phyloP scores from a whole-genome alignment of 2,888 invertebrate genomes.

The Biston stratarius region DNA sequence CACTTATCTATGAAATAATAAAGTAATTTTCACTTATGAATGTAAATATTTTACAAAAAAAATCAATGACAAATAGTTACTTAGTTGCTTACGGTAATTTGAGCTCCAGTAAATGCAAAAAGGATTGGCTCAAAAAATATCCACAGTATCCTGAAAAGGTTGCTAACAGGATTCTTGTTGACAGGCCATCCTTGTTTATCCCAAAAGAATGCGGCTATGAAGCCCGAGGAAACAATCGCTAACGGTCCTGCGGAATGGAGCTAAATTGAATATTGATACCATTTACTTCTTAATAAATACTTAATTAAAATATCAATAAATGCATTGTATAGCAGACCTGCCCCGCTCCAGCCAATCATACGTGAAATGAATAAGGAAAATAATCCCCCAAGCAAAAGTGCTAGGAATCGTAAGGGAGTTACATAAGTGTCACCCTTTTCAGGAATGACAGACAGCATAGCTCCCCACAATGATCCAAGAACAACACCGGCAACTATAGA shows the following conservation, averaged over 20 bases:
- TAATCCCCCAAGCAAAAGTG: slow-evolving; percentile 90
- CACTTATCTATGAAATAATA: slow-evolving; percentile 69
- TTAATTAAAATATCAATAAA: slow-evolving; percentile 1
- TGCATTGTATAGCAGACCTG: slow-evolving; percentile 64
- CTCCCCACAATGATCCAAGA: slow-evolving; percentile 91
- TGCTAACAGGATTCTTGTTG: slow-evolving; percentile 91
- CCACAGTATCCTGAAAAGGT: slow-evolving; percentile 93
- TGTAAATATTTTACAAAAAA: background rate
- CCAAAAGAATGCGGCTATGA: slow-evolving; percentile 90
- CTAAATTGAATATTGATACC: slow-evolving; percentile 27
- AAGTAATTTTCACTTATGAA: background rate
- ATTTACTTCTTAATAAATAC: slow-evolving; percentile 12
- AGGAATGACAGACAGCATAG: slow-evolving; percentile 90
- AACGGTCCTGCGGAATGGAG: slow-evolving; percentile 86
- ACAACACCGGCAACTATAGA: slow-evolving; percentile 90
- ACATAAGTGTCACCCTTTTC: slow-evolving; percentile 89
- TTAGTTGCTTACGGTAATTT: slow-evolving; percentile 87
- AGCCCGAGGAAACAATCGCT: slow-evolving; percentile 90
- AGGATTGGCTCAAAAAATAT: slow-evolving; percentile 95
- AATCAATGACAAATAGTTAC: background rate
- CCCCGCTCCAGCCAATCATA: slow-evolving; percentile 88
- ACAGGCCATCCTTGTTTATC: slow-evolving; percentile 91
- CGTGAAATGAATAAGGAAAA: slow-evolving; percentile 92
- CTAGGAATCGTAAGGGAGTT: slow-evolving; percentile 89
- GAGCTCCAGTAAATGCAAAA: slow-evolving; percentile 95